Conservation (phyloP, 2,888 invertebrate genomes). For the Thalpophila matura region DNA sequence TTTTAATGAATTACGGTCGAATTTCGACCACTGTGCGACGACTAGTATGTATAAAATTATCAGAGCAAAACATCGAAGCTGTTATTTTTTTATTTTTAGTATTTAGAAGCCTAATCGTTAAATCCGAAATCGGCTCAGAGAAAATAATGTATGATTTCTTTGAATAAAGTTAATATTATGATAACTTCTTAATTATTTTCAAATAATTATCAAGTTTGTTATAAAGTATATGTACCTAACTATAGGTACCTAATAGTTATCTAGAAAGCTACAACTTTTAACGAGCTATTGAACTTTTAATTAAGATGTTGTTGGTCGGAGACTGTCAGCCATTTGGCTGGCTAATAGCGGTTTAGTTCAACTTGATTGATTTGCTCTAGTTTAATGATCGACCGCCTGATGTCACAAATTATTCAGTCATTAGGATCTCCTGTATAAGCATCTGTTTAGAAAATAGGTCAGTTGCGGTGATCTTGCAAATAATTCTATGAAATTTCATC, state of each 20-base stretch:
- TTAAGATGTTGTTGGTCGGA: slow-evolving; percentile 27
- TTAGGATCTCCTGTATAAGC: slow-evolving; percentile 8
- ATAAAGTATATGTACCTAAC: not conserved
- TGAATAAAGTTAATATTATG: too few relatives aligned
- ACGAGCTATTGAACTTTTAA: slow-evolving; percentile 48
- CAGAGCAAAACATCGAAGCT: too few relatives aligned
- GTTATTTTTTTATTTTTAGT: too few relatives aligned
- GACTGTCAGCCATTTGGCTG: slow-evolving; percentile 27
- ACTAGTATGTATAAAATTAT: too few relatives aligned
- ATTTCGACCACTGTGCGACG: too few relatives aligned
- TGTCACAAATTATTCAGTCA: slow-evolving; percentile 37
- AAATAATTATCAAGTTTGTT: not conserved
- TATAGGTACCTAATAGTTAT: not conserved
- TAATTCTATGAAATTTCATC: not conserved
- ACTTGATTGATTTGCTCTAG: slow-evolving; percentile 52
- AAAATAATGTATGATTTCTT: not conserved
- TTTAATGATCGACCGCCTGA: slow-evolving; percentile 26
- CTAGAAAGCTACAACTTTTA: slow-evolving; percentile 19
- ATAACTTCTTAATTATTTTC: not conserved
- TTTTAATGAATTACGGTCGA: too few relatives aligned
- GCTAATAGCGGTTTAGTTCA: slow-evolving; percentile 38
- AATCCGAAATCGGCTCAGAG: too few relatives aligned
- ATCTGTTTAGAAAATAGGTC: slow-evolving; percentile 6
- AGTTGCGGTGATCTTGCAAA: not conserved
- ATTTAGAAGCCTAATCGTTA: too few relatives aligned